Conservation (phyloP, 2,888 invertebrate genomes). For the Pemphredon lugubris region DNA sequence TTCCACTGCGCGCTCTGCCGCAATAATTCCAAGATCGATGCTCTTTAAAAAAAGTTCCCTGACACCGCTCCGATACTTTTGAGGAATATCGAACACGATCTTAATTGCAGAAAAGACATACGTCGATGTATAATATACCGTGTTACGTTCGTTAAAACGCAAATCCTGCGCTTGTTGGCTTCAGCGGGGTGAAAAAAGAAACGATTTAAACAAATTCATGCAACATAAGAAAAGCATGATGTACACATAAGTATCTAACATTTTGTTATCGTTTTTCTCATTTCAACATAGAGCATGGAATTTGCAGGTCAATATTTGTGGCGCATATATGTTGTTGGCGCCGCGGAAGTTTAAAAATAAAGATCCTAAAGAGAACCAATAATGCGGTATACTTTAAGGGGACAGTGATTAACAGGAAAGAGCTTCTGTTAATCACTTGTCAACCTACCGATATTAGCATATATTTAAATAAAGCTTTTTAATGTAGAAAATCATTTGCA, state of each 20-base stretch:
- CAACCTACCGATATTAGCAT: constrained; percentile 2
- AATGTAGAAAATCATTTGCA: constrained; percentile 8
- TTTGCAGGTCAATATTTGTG: neutral
- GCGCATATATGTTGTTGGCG: no score
- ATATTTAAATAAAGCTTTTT: constrained; percentile 23
- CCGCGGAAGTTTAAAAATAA: no score
- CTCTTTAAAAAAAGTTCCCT: constrained; percentile 19
- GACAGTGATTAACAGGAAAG: neutral
- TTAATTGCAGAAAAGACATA: constrained; percentile 23
- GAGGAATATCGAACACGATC: constrained; percentile 23
- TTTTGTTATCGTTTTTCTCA: neutral
- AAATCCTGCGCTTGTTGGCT: constrained; percentile 10
- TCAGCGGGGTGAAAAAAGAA: neutral
- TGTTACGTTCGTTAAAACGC: constrained; percentile 10
- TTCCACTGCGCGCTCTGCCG: neutral
- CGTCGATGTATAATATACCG: constrained; percentile 12
- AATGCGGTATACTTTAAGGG: neutral
- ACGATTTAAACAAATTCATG: neutral
- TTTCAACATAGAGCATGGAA: neutral
- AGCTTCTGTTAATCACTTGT: neutral
- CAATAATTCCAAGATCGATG: constrained; percentile 23
- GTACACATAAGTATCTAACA: neutral
- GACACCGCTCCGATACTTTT: constrained; percentile 15
- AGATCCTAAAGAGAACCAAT: neutral
- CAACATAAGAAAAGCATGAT: neutral